Evolutionary conservation across 2,888 invertebrate genomes (phyloP).

Genomic region (Cylloceria caligata): DNA sequence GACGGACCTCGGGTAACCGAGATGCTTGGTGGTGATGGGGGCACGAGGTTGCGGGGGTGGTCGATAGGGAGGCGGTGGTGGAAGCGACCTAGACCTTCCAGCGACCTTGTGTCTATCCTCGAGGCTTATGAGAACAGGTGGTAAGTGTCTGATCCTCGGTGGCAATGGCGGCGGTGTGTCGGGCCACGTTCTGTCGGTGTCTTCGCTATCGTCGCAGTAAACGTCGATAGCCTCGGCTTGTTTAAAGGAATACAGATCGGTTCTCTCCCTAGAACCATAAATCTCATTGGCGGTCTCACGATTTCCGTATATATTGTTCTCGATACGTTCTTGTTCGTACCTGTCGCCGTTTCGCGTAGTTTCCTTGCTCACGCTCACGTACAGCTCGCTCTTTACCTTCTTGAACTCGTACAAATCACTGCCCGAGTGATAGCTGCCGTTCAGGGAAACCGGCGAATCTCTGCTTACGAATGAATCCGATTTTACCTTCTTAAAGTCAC

Average conservation of each 20-base stretch:
- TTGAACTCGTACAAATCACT: constrained; percentile 78
- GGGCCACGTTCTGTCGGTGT: constrained; percentile 79
- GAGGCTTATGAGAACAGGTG: constrained; percentile 88
- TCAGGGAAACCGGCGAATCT: constrained; percentile 81
- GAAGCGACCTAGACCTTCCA: constrained; percentile 82
- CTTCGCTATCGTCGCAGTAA: constrained; percentile 84
- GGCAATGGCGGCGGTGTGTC: constrained; percentile 88
- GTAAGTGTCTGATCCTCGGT: constrained; percentile 88
- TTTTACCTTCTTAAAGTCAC: constrained; percentile 81
- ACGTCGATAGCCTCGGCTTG: constrained; percentile 81
- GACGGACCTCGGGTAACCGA: constrained; percentile 81
- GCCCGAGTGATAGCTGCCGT: constrained; percentile 78
- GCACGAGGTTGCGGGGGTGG: constrained; percentile 83
- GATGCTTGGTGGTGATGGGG: constrained; percentile 80
- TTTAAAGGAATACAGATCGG: constrained; percentile 80
- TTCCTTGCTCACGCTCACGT: constrained; percentile 75
- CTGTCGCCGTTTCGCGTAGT: constrained; percentile 67
- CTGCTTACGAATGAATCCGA: constrained; percentile 79
- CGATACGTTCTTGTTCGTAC: constrained; percentile 69
- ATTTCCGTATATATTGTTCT: constrained; percentile 80
- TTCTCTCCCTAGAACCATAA: constrained; percentile 78
- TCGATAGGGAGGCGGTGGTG: constrained; percentile 83
- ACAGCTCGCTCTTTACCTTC: constrained; percentile 80
- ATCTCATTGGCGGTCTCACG: constrained; percentile 79
- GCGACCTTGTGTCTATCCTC: constrained; percentile 86